Conservation (phyloP, 2,797 vertebrate genomes). For the Delichon dasypus region DNA sequence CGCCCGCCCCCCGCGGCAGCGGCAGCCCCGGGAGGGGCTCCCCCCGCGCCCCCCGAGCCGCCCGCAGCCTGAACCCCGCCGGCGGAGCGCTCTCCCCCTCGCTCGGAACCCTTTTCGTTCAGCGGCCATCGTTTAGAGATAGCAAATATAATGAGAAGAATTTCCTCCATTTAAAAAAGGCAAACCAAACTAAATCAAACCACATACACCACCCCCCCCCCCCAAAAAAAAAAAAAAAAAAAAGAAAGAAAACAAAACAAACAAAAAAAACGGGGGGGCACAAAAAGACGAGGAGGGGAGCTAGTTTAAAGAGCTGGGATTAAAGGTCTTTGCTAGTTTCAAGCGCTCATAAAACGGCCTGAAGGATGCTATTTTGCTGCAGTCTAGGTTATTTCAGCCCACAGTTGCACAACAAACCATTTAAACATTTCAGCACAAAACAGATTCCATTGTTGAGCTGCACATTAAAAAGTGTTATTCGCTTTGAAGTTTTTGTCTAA, state of each 20-base stretch:
- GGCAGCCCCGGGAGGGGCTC: not conserved
- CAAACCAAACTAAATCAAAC: no score
- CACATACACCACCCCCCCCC: no score
- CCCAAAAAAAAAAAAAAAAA: no score
- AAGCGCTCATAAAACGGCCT: constrained; percentile 1
- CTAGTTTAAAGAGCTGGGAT: not conserved
- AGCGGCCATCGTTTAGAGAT: not conserved
- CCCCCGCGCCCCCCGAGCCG: not conserved
- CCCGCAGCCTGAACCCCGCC: not conserved
- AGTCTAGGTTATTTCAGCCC: constrained; percentile 66
- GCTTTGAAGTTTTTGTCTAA: constrained; percentile 93
- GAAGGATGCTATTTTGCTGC: constrained; percentile 53
- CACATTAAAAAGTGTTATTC: constrained; percentile 85
- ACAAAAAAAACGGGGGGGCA: fast-evolving
- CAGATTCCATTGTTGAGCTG: constrained; percentile 77
- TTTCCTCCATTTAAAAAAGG: not conserved
- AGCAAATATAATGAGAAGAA: not conserved
- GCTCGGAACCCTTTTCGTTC: not conserved
- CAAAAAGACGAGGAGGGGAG: not conserved
- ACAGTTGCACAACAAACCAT: constrained; percentile 78
- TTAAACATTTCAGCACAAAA: constrained; percentile 80
- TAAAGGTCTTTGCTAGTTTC: constrained; percentile 21
- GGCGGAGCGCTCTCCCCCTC: not conserved
- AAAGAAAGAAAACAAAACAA: no score
- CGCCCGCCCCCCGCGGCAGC: not conserved